Conservation (phyloP, 1,140 invertebrate species). For the Agrilus planipennis region DNA sequence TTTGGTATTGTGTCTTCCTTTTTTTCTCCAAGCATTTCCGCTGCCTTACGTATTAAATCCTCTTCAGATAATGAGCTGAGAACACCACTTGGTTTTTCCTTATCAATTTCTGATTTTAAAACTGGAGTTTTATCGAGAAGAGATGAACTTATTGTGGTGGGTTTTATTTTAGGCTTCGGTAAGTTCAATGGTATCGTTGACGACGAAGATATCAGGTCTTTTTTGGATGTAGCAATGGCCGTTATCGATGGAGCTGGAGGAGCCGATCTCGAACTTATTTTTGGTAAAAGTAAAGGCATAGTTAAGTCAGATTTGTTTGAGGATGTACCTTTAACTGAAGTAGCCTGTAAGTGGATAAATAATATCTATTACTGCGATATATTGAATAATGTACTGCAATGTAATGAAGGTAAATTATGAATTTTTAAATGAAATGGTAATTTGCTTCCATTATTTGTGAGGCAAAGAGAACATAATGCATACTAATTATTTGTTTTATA, state of each 20-base stretch:
- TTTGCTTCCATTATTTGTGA: no score
- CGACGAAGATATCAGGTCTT: slow-evolving; percentile 9
- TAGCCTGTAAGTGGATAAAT: no score
- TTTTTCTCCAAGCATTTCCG: slow-evolving; percentile 42
- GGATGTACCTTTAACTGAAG: background rate
- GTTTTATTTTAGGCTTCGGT: slow-evolving; percentile 25
- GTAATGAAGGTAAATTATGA: no score
- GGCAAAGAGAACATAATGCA: no score
- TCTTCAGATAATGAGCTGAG: slow-evolving; percentile 40
- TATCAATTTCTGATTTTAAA: slow-evolving; percentile 1
- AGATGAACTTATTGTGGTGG: background rate
- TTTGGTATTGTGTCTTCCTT: slow-evolving; percentile 12
- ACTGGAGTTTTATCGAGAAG: slow-evolving; percentile 14
- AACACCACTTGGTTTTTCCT: slow-evolving; percentile 31
- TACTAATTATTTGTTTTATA: no score
- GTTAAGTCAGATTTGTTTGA: slow-evolving; percentile 28
- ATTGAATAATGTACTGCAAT: no score
- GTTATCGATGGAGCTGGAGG: no score
- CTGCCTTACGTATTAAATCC: slow-evolving; percentile 43
- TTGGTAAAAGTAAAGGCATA: slow-evolving; percentile 33
- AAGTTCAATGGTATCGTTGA: slow-evolving; percentile 33
- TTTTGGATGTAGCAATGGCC: background rate
- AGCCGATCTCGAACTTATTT: slow-evolving; percentile 24
- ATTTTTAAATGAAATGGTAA: no score
- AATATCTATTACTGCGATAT: no score